phyloP scores from a whole-genome alignment of 2,113 vertebrate species.

The Bostrychus sinensis region DNA sequence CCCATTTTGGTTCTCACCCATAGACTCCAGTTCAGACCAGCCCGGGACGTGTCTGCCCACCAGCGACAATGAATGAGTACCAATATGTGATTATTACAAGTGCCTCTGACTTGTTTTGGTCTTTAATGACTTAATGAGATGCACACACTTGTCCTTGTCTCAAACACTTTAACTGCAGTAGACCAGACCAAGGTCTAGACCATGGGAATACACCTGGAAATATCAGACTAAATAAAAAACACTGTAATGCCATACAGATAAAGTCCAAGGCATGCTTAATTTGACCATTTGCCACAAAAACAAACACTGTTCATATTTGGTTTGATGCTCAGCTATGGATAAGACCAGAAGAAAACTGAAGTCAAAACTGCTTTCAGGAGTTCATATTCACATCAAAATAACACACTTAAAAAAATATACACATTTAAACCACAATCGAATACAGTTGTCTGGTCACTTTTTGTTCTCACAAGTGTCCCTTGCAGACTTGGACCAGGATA shows the following conservation, averaged over 20 bases:
- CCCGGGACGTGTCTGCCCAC: slow-evolving; percentile 50
- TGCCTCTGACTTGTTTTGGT: slow-evolving; percentile 55
- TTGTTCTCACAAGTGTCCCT: no score
- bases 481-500: no score
- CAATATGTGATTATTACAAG: slow-evolving; percentile 70
- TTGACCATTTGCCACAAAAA: no score
- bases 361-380: no score
- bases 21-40: slow-evolving; percentile 44
- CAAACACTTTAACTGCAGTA: slow-evolving; percentile 9
- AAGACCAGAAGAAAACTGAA: no score
- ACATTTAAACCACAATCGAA: no score
- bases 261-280: no score
- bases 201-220: slow-evolving; percentile 11
- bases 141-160: slow-evolving; percentile 24
- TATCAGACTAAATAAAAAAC: neutral
- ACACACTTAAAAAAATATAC: no score
- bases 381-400: no score
- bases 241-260: no score
- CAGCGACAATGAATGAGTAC: slow-evolving; percentile 56
- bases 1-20: slow-evolving; percentile 69
- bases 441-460: no score
- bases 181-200: neutral
- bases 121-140: slow-evolving; percentile 57
- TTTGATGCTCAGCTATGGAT: neutral
- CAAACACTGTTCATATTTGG: neutral